phyloP scores from a whole-genome alignment of 2,113 vertebrate species.

The Piprites chloris region DNA sequence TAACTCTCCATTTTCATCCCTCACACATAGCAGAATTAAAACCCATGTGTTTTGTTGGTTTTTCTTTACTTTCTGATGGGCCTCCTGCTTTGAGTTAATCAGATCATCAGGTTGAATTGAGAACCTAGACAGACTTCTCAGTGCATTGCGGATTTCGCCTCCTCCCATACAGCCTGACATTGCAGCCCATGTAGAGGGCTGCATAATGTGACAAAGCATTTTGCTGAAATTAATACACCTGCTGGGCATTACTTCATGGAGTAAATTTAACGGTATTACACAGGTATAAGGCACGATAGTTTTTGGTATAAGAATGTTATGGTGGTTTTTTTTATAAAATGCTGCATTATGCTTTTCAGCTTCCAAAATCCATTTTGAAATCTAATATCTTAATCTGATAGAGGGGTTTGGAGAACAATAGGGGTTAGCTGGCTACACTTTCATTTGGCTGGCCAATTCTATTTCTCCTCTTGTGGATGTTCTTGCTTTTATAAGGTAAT shows the following conservation, averaged over 20 bases:
- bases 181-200: background rate
- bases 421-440: background rate
- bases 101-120: background rate
- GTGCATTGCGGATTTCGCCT: background rate
- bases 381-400: background rate
- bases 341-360: background rate
- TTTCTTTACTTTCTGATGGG: background rate
- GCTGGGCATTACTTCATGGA: background rate
- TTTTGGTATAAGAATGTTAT: background rate
- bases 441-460: background rate
- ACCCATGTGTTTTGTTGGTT: accelerated
- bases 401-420: background rate
- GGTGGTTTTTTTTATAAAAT: background rate
- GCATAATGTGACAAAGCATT: background rate
- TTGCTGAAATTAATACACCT: conserved; percentile 8
- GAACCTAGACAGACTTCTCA: background rate
- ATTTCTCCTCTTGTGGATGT: background rate
- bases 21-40: background rate
- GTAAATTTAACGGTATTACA: background rate
- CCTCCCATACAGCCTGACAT: background rate
- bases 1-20: background rate
- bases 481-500: conserved; percentile 37
- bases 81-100: background rate
- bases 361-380: conserved; percentile 7
- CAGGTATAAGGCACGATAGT: background rate